These are phyloP conservation scores for Amphipyra tragopoginis DNA, from an alignment of 2,888 invertebrate genomes.

Conservation along the genomic window DNA sequence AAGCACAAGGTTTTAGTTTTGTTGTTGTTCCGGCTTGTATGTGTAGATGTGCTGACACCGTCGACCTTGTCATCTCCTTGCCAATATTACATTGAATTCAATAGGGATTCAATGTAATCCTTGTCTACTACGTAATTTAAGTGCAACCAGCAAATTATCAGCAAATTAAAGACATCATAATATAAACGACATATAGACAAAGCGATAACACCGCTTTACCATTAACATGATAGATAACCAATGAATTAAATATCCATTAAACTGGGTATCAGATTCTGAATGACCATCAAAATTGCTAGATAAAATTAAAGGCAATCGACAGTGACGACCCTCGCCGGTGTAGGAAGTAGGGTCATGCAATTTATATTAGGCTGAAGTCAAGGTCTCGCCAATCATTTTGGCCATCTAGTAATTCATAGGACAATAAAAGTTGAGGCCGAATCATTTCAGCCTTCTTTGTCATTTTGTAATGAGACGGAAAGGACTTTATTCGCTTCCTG, in stretches of 20 bases:
- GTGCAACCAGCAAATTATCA: background rate
- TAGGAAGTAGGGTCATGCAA: slow-evolving; percentile 87
- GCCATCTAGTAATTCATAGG: slow-evolving; percentile 84
- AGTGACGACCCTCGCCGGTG: slow-evolving; percentile 80
- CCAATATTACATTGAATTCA: slow-evolving; percentile 40
- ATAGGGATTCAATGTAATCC: slow-evolving; percentile 40
- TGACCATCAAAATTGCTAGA: slow-evolving; percentile 69
- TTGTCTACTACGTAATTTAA: slow-evolving; percentile 6
- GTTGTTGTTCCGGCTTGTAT: slow-evolving; percentile 59
- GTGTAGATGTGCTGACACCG: slow-evolving; percentile 40
- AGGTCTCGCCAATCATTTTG: slow-evolving; percentile 86
- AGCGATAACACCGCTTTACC: slow-evolving; percentile 11
- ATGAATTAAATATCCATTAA: slow-evolving; percentile 47
- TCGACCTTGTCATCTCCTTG: slow-evolving; percentile 52
- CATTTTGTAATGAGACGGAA: slow-evolving; percentile 46
- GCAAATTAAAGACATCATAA: background rate
- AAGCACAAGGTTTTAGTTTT: slow-evolving; percentile 59
- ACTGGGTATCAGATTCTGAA: slow-evolving; percentile 43
- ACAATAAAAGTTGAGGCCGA: slow-evolving; percentile 83
- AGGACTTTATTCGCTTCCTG: slow-evolving; percentile 44
- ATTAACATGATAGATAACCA: slow-evolving; percentile 29
- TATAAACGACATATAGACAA: background rate
- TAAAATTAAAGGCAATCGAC: slow-evolving; percentile 77
- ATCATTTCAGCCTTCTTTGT: slow-evolving; percentile 62
- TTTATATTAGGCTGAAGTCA: slow-evolving; percentile 87